These are phyloP conservation scores for Crocidura indochinensis DNA, from an alignment of 2,797 vertebrate species.

Conservation along the genomic window DNA sequence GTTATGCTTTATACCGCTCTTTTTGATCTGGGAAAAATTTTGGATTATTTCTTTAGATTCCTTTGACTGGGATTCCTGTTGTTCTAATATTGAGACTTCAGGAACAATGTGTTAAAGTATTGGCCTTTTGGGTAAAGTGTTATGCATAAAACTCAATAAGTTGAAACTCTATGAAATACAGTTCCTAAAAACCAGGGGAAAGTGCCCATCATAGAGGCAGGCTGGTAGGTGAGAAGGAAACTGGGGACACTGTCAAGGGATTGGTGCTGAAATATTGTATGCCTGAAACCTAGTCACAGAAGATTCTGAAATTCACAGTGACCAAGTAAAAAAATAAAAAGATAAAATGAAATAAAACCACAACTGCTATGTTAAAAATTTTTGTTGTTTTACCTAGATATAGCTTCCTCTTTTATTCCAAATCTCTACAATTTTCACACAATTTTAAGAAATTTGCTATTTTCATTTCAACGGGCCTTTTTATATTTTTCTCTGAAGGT, in stretches of 20 bases:
- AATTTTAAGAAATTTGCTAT: slow-evolving; percentile 17
- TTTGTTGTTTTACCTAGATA: slow-evolving; percentile 22
- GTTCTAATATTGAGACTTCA: slow-evolving; percentile 22
- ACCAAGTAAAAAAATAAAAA: too few relatives aligned
- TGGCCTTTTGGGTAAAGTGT: background rate
- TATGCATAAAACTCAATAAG: too few relatives aligned
- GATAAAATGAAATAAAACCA: too few relatives aligned
- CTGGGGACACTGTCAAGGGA: too few relatives aligned
- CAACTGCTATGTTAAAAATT: too few relatives aligned
- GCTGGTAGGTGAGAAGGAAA: too few relatives aligned
- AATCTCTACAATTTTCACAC: background rate
- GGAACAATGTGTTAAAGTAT: slow-evolving; percentile 38
- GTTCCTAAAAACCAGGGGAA: too few relatives aligned
- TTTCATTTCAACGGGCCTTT: slow-evolving; percentile 27
- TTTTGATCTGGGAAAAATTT: slow-evolving; percentile 16
- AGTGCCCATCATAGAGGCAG: too few relatives aligned
- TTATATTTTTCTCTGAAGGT: background rate
- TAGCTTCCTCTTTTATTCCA: slow-evolving; percentile 31
- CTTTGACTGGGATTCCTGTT: slow-evolving; percentile 23
- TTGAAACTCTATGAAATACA: too few relatives aligned
- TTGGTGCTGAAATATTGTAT: too few relatives aligned
- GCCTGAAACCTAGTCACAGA: too few relatives aligned
- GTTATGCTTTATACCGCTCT: slow-evolving; percentile 15
- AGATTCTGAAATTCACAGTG: too few relatives aligned
- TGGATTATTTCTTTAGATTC: slow-evolving; percentile 23